phyloP scores from a whole-genome alignment of 2,113 vertebrate genomes.

The Eurypyga helias region DNA sequence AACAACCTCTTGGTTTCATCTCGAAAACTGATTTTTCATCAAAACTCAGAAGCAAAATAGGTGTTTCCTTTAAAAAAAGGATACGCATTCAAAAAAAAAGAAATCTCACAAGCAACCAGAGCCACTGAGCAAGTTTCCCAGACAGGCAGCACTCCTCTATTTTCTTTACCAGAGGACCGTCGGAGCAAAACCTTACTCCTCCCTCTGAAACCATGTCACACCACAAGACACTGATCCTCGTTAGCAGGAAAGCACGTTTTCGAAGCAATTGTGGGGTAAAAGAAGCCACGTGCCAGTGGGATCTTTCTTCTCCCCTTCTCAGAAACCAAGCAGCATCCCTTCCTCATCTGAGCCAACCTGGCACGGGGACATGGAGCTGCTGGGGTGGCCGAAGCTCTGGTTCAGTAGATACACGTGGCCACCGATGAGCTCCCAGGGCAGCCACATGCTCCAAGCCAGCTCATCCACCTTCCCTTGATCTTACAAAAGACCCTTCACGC shows the following conservation, averaged over 20 bases:
- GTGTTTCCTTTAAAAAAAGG: not conserved
- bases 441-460: fast-evolving
- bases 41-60: not conserved
- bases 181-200: not conserved
- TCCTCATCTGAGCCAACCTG: not conserved
- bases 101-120: not conserved
- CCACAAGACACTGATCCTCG: not conserved
- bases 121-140: not conserved
- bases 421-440: not conserved
- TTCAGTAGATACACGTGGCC: slow-evolving; percentile 2
- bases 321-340: not conserved
- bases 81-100: no score
- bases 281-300: not conserved
- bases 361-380: not conserved
- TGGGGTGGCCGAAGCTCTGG: not conserved
- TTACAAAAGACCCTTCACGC: not conserved
- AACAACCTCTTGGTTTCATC: not conserved
- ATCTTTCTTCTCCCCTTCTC: not conserved
- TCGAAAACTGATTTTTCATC: not conserved
- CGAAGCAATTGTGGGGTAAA: not conserved
- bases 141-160: not conserved
- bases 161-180: not conserved
- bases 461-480: not conserved
- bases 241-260: not conserved
- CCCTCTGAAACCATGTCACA: not conserved